Conservation (phyloP, 2,797 vertebrate species). For the Melanotaenia pygmaea region DNA sequence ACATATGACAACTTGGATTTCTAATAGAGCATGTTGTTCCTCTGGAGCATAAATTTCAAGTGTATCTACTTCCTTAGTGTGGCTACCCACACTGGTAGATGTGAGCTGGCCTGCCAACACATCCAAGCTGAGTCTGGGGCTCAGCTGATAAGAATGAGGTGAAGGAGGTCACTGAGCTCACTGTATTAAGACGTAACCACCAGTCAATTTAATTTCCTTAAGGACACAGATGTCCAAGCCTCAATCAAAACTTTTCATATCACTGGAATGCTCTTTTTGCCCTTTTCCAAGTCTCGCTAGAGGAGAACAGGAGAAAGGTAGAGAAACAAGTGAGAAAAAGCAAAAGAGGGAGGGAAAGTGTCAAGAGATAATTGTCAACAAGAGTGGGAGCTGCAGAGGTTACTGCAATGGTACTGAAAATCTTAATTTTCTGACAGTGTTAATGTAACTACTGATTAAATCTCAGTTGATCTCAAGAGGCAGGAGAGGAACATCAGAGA, state of each 20-base stretch:
- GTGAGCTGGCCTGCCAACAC: constrained; percentile 43
- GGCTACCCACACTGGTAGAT: constrained; percentile 52
- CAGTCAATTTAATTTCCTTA: constrained; percentile 79
- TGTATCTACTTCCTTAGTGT: constrained; percentile 33
- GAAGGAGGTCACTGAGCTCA: constrained; percentile 68
- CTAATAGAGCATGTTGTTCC: constrained; percentile 50
- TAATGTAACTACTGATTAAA: constrained; percentile 61
- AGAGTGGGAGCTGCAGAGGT: constrained; percentile 25
- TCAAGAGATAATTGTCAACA: constrained; percentile 11
- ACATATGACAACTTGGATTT: constrained; percentile 57
- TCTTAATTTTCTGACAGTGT: constrained; percentile 56
- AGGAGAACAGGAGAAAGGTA: constrained; percentile 18
- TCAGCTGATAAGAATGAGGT: constrained; percentile 73
- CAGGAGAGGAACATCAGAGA: constrained; percentile 50
- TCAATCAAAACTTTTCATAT: constrained; percentile 76
- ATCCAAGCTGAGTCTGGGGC: constrained; percentile 62
- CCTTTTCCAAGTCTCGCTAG: constrained; percentile 56
- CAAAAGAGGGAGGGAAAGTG: constrained; percentile 15
- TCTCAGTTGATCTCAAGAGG: constrained; percentile 47
- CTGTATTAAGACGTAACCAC: constrained; percentile 67
- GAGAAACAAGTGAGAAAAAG: constrained; percentile 23
- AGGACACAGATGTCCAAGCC: constrained; percentile 69
- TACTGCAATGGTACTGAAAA: constrained; percentile 46
- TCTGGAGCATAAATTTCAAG: constrained; percentile 64
- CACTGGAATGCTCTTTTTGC: constrained; percentile 53